Evolutionary conservation across 2,888 invertebrate species (phyloP).

Genomic region (Seladonia tumulorum): DNA sequence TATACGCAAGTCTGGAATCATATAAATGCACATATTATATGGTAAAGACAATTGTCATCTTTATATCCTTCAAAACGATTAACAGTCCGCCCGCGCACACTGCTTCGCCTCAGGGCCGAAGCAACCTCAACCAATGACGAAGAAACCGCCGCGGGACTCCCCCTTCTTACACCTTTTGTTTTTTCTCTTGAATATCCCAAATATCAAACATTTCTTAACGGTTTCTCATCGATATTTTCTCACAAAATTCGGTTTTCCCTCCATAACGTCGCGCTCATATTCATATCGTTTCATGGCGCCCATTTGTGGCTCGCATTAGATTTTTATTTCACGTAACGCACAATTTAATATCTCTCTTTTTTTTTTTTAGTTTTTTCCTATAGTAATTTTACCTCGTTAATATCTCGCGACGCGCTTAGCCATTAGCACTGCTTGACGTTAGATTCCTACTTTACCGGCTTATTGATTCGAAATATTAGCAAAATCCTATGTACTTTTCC

Average conservation of each 20-base stretch:
- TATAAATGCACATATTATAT: slow-evolving; percentile 84
- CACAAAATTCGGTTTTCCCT: not conserved
- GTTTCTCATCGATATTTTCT: not conserved
- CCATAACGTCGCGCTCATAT: not conserved
- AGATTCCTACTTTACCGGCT: not conserved
- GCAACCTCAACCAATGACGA: slow-evolving; percentile 63
- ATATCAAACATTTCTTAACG: not conserved
- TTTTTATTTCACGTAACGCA: not conserved
- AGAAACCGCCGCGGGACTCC: slow-evolving; percentile 54
- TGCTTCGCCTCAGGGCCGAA: slow-evolving; percentile 74
- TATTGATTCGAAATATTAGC: not conserved
- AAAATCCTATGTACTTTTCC: not conserved
- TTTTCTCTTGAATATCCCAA: not conserved
- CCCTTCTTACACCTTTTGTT: slow-evolving; percentile 56
- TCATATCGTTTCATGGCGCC: too few species aligned
- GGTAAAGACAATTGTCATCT: slow-evolving; percentile 77
- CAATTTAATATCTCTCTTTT: not conserved
- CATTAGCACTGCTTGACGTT: not conserved
- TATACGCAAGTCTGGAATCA: slow-evolving; percentile 83
- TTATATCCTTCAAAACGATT: slow-evolving; percentile 55
- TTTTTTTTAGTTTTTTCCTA: not conserved
- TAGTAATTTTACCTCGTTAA: not conserved
- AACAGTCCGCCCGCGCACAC: slow-evolving; percentile 74
- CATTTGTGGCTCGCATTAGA: not conserved
- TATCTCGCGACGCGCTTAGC: not conserved